phyloP scores from a whole-genome alignment of 2,888 invertebrate species.

The Strigamia maritima region DNA sequence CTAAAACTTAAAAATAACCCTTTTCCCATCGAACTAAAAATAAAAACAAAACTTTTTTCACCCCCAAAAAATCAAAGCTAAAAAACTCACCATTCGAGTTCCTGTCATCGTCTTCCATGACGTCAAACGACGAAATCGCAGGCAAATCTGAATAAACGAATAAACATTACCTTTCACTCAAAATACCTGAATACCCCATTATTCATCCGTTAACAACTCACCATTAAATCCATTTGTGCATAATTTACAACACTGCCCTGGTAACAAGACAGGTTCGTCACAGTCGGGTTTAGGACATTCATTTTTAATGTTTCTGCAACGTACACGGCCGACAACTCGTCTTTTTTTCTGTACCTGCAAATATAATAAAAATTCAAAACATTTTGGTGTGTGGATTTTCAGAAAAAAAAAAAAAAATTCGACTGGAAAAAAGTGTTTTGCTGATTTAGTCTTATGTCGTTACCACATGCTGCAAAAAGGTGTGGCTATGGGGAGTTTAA shows the following conservation, averaged over 20 bases:
- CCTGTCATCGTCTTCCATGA: slow-evolving; percentile 12
- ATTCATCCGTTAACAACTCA: background rate
- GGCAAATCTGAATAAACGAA: slow-evolving; percentile 16
- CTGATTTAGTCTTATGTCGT: slow-evolving; percentile 16
- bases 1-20: background rate
- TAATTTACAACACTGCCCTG: slow-evolving; percentile 86
- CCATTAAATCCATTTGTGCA: slow-evolving; percentile 60
- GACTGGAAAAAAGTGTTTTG: background rate
- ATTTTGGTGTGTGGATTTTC: background rate
- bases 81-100: slow-evolving; percentile 54
- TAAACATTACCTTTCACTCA: background rate
- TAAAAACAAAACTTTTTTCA: background rate
- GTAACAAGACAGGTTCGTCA: slow-evolving; percentile 76
- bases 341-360: slow-evolving; percentile 79
- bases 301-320: slow-evolving; percentile 85
- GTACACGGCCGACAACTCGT: slow-evolving; percentile 80
- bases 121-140: background rate
- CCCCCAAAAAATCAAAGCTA: slow-evolving; percentile 9
- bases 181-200: slow-evolving; percentile 40
- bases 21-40: background rate
- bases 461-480: slow-evolving; percentile 12
- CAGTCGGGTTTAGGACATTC: slow-evolving; percentile 82
- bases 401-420: slow-evolving; percentile 1
- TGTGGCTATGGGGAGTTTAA: slow-evolving; percentile 11
- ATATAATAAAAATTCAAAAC: background rate